Evolutionary conservation across 2,888 invertebrate species (phyloP), one percentile per base, ranked within the genome.

Genomic region (Bimastos eiseni): DNA sequence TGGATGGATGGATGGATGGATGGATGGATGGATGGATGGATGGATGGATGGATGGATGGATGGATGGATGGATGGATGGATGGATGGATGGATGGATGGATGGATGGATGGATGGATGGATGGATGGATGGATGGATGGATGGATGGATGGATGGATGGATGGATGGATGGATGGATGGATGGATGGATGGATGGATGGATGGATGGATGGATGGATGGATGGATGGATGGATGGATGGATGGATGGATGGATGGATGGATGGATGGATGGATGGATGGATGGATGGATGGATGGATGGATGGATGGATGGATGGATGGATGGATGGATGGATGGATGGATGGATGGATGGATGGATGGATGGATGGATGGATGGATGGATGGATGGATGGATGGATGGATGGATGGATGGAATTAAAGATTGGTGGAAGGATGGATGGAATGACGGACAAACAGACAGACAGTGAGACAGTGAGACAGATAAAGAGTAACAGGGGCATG

Each of bases 51-150:
- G 90, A 83, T 34, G 89, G 91, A 37, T 83, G 89, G 88, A 36
- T 83, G 89, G 90, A 34, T 55, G 90, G 90, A 30, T 89, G 90
- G 89, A 44, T 41, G 90, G 90, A 44, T 89, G 89, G 89, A 34
- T 89, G 89, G 90, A 44, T 89, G 89, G 84, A 30, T 34, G 84
- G 83, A n/a, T 34, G 90, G 83, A 83, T 83, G 90, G 83, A 30
- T 41, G 41, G 88, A 24, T 34, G 49, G 83, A 83, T n/a, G 90
- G 90, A 83, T 33, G 86, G 90, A 21, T 90, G 90, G 83, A 24
- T 70, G 91, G 49, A 33, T 41, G 90, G 88, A 21, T 90, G 88
- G 90, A 83, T 83, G 83, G 88, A 83, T 83, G 84, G 90, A 37
- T 90, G 38, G 91, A 44, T 19, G 89, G 38, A 55, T 17, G 89